Conservation (phyloP, 2,888 invertebrate genomes). For the Lymantria monacha region DNA sequence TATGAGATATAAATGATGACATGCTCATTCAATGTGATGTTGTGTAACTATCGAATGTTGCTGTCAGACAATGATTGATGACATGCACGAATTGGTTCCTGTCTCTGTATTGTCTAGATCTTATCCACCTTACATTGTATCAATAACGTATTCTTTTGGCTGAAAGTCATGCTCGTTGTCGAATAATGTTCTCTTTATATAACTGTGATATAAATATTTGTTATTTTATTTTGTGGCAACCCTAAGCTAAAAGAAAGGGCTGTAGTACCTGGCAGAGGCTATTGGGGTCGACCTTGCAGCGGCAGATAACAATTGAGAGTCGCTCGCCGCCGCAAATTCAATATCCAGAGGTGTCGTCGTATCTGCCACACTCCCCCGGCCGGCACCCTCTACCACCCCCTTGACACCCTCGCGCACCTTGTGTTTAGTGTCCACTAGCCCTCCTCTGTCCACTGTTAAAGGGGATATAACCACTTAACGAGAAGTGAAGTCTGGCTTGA, state of each 20-base stretch:
- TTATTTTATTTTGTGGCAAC: conserved; percentile 35
- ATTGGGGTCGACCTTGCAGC: conserved; percentile 72
- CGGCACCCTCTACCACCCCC: conserved; percentile 19
- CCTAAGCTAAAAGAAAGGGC: conserved; percentile 69
- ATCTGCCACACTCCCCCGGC: conserved; percentile 32
- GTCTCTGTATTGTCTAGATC: conserved; percentile 24
- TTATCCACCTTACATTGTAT: conserved; percentile 31
- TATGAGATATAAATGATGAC: conserved; percentile 36
- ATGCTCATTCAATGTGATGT: conserved; percentile 25
- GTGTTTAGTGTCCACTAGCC: conserved; percentile 67
- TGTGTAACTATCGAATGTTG: conserved; percentile 29
- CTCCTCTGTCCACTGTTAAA: conserved; percentile 58
- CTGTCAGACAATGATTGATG: conserved; percentile 31
- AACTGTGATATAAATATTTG: background rate
- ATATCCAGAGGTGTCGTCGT: conserved; percentile 76
- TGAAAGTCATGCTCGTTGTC: conserved; percentile 11
- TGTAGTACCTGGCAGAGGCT: conserved; percentile 64
- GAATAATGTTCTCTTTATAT: background rate
- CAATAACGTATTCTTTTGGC: conserved; percentile 19
- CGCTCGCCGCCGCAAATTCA: conserved; percentile 74
- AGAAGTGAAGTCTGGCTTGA: conserved; percentile 71
- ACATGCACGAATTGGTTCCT: conserved; percentile 19
- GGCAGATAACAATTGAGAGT: conserved; percentile 77
- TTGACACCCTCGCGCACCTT: conserved; percentile 42
- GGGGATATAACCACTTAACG: conserved; percentile 80